A percentile compares a stretch with the other conserved stretches of the same genome.
Conservation (phyloP, 2,888 invertebrate genomes). For the Pycnomerus fuliginosus region DNA sequence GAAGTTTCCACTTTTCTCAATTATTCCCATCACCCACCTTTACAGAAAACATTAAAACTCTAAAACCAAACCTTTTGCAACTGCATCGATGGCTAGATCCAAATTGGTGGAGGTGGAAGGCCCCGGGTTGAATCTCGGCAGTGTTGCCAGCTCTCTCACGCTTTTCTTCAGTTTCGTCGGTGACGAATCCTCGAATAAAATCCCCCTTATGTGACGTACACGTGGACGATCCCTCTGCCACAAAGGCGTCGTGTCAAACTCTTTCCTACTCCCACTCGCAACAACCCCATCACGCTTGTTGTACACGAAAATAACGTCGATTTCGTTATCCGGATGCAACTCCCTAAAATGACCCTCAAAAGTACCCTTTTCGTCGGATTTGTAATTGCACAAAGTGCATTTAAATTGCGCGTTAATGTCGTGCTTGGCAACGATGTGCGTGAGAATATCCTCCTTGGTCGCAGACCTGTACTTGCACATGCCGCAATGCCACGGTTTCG, state of each 20-base stretch:
- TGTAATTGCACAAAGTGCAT: constrained; percentile 68
- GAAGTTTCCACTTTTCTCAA: too few species aligned
- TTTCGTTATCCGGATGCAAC: constrained; percentile 56
- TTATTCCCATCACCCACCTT: too few species aligned
- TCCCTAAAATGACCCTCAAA: constrained; percentile 62
- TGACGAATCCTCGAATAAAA: constrained; percentile 57
- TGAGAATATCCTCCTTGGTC: constrained; percentile 60
- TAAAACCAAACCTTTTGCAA: constrained; percentile 33
- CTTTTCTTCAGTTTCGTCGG: constrained; percentile 32
- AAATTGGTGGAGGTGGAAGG: constrained; percentile 20
- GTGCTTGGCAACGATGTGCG: constrained; percentile 63
- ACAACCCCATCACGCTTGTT: constrained; percentile 50
- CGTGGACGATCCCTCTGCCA: constrained; percentile 61
- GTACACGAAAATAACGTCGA: constrained; percentile 57
- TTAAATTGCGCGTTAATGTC: constrained; percentile 68
- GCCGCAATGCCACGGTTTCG: constrained; percentile 70
- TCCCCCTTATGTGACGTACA: constrained; percentile 56
- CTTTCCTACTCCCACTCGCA: constrained; percentile 27
- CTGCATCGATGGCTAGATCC: constrained; percentile 44
- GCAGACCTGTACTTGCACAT: constrained; percentile 64
- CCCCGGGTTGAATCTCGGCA: background rate
- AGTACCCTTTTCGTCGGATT: constrained; percentile 56
- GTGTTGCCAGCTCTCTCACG: constrained; percentile 25
- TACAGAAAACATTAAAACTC: too few species aligned
- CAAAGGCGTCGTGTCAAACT: constrained; percentile 60